These are phyloP conservation scores for Agrilus cyanescens DNA, from an alignment of 2,888 invertebrate species.

Conservation along the genomic window DNA sequence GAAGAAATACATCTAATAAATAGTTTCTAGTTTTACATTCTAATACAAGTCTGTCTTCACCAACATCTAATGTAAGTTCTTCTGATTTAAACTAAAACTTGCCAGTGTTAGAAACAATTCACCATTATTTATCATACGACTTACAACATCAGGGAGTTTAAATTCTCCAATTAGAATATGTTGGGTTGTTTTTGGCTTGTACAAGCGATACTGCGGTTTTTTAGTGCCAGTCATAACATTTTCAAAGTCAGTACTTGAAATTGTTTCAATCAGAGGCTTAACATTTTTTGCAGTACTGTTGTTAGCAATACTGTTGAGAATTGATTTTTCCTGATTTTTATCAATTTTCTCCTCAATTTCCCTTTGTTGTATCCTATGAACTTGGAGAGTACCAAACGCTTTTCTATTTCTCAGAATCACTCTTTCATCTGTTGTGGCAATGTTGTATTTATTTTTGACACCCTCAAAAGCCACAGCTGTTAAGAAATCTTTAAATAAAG, in stretches of 20 bases:
- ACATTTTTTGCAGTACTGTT: conserved; percentile 5
- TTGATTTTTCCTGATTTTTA: conserved; percentile 17
- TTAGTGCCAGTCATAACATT: conserved; percentile 20
- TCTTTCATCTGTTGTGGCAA: conserved; percentile 53
- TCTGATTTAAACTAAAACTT: conserved; percentile 42
- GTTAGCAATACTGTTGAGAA: conserved; percentile 8
- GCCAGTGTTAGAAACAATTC: neutral
- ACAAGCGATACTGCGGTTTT: conserved; percentile 46
- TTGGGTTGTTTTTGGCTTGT: conserved; percentile 44
- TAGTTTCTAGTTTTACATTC: conserved; percentile 49
- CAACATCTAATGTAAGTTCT: conserved; percentile 55
- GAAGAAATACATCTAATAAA: conserved; percentile 57
- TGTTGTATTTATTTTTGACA: conserved; percentile 64
- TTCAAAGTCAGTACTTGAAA: conserved; percentile 21
- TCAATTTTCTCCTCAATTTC: conserved; percentile 41
- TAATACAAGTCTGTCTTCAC: conserved; percentile 63
- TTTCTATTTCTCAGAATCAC: conserved; percentile 62
- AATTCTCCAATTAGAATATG: conserved; percentile 50
- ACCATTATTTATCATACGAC: conserved; percentile 19
- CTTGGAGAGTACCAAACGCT: conserved; percentile 58
- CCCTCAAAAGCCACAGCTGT: conserved; percentile 70
- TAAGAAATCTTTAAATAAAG: conserved; percentile 67
- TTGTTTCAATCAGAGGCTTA: conserved; percentile 27
- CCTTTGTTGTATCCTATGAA: conserved; percentile 62
- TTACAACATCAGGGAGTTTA: conserved; percentile 46